Conservation (phyloP, 2,888 invertebrate species). For the Drosophila paracracens region DNA sequence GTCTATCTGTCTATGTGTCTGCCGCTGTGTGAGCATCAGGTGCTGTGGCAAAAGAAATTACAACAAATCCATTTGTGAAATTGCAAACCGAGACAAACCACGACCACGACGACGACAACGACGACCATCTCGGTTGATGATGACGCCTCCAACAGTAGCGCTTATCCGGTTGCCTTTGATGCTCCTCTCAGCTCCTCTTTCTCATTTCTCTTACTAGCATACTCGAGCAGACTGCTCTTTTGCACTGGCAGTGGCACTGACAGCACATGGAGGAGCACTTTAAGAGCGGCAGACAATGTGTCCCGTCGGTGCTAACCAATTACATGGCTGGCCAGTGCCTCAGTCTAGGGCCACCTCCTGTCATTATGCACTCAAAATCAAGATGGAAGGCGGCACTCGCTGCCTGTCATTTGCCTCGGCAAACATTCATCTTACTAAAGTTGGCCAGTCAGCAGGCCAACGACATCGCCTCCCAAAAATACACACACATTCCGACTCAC, state of each 20-base stretch:
- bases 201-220: conserved; percentile 13
- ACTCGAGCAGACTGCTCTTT: conserved; percentile 33
- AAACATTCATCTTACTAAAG: conserved; percentile 78
- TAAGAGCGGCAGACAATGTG: conserved; percentile 33
- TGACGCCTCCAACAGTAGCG: conserved; percentile 39
- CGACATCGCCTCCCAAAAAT: conserved; percentile 16
- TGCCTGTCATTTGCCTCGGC: conserved; percentile 76
- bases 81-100: conserved; percentile 75
- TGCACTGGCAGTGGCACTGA: conserved; percentile 49
- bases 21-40: conserved; percentile 77
- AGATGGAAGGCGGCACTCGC: conserved; percentile 72
- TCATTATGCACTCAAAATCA: conserved; percentile 80
- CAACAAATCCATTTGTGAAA: conserved; percentile 80
- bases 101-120: conserved; percentile 26
- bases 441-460: conserved; percentile 52
- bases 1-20: conserved; percentile 39
- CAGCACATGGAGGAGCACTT: conserved; percentile 50
- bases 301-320: conserved; percentile 63
- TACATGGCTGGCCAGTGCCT: conserved; percentile 46
- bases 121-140: conserved; percentile 26
- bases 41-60: conserved; percentile 78
- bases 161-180: conserved; percentile 64
- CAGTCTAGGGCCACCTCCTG: conserved; percentile 47
- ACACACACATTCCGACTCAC: not conserved
- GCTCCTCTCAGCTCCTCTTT: conserved; percentile 20